Conservation (phyloP, 2,113 vertebrate species). For the Dolichotis patagonum region DNA sequence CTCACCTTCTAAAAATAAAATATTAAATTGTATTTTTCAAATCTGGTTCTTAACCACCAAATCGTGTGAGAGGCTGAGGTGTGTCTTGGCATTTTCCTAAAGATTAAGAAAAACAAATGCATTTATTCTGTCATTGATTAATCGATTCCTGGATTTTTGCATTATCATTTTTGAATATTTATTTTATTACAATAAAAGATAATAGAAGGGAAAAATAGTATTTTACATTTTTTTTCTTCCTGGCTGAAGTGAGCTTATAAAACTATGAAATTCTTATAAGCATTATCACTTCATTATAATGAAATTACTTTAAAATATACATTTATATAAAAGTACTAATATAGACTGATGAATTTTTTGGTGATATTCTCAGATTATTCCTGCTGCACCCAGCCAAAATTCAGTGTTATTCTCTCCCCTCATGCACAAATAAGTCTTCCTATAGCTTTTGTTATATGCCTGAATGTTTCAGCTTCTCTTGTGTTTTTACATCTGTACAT, state of each 20-base stretch:
- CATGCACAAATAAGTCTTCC: neutral
- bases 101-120: neutral
- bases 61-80: neutral
- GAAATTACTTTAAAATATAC: slow-evolving; percentile 1
- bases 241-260: neutral
- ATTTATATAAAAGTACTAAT: neutral
- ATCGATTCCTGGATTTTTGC: neutral
- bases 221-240: neutral
- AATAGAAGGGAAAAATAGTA: neutral
- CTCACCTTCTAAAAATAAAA: slow-evolving; percentile 32
- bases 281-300: neutral
- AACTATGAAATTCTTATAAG: slow-evolving; percentile 24
- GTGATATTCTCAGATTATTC: neutral
- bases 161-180: neutral
- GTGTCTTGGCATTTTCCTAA: slow-evolving; percentile 36
- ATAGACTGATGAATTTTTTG: neutral
- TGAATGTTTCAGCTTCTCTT: neutral
- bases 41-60: slow-evolving; percentile 4
- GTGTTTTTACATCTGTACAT: neutral
- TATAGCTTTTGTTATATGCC: neutral
- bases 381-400: neutral
- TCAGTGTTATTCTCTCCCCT: too few relatives aligned
- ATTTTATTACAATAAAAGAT: slow-evolving; percentile 15
- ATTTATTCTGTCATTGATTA: neutral
- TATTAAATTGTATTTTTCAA: slow-evolving; percentile 23